Percentiles rank a stretch among this genome's conserved stretches.
Conservation (phyloP, 2,797 vertebrate genomes). For the Coccyzus lansbergi region DNA sequence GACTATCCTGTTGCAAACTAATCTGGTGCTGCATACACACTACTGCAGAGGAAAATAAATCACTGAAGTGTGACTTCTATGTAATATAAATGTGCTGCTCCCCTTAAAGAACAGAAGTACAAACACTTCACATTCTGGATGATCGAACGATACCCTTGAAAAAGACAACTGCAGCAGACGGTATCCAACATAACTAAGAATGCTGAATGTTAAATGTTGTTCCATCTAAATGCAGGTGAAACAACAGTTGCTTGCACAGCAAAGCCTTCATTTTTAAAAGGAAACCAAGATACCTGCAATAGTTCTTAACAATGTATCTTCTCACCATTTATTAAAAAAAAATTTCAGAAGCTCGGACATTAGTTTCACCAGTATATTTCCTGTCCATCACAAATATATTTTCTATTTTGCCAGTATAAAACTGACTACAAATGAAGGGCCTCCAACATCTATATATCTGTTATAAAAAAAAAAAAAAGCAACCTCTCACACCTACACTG, state of each 20-base stretch:
- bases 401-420: neutral
- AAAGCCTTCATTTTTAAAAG: conserved; percentile 5
- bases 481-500: neutral
- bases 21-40: conserved; percentile 14
- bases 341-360: conserved; percentile 20
- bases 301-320: conserved; percentile 17
- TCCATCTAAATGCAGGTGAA: conserved; percentile 38
- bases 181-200: neutral
- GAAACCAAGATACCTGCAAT: neutral
- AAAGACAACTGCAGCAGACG: conserved; percentile 9
- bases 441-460: conserved; percentile 3
- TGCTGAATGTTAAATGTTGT: conserved; percentile 15
- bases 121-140: conserved; percentile 44
- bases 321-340: conserved; percentile 19
- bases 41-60: conserved; percentile 62
- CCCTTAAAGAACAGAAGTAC: conserved; percentile 54
- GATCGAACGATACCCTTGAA: conserved; percentile 57
- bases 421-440: neutral
- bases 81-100: conserved; percentile 58
- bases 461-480: neutral
- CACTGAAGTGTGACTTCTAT: conserved; percentile 41
- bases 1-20: conserved; percentile 53
- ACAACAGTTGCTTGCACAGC: conserved; percentile 2
- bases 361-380: conserved; percentile 30
- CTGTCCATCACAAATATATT: conserved; percentile 12